Conservation (phyloP, 1,140 invertebrate species). For the Rhynchophorus ferrugineus region DNA sequence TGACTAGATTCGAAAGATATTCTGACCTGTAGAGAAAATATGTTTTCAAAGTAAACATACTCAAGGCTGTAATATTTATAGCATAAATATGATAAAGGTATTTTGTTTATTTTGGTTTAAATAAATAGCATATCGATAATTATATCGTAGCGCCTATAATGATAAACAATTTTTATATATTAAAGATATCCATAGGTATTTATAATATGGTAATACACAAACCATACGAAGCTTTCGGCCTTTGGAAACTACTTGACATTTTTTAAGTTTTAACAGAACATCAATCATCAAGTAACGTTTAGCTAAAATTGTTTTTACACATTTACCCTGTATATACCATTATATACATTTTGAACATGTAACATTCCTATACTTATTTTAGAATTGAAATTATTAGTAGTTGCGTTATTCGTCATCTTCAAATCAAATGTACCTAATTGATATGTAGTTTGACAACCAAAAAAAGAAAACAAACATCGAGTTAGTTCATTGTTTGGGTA, state of each 20-base stretch:
- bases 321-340: constrained; percentile 27
- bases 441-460: constrained; percentile 4
- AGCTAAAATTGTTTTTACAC: constrained; percentile 9
- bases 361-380: constrained; percentile 8
- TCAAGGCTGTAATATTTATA: too few relatives aligned
- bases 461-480: background rate
- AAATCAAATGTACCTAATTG: constrained; percentile 1
- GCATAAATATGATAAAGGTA: too few relatives aligned
- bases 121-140: too few relatives aligned
- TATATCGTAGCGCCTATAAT: too few relatives aligned
- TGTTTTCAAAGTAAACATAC: too few relatives aligned
- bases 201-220: constrained; percentile 5
- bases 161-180: background rate
- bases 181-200: background rate
- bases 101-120: too few relatives aligned
- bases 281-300: constrained; percentile 2
- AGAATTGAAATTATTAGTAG: constrained; percentile 10
- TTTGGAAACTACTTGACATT: constrained; percentile 25
- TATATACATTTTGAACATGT: constrained; percentile 24
- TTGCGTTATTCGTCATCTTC: background rate
- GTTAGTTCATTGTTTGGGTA: too few relatives aligned
- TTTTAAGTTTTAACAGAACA: constrained; percentile 4
- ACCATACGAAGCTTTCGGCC: constrained; percentile 13
- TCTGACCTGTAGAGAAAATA: too few relatives aligned
- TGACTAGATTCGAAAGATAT: too few relatives aligned